Conservation (phyloP, 2,888 invertebrate species). For the Dascillus cervinus region DNA sequence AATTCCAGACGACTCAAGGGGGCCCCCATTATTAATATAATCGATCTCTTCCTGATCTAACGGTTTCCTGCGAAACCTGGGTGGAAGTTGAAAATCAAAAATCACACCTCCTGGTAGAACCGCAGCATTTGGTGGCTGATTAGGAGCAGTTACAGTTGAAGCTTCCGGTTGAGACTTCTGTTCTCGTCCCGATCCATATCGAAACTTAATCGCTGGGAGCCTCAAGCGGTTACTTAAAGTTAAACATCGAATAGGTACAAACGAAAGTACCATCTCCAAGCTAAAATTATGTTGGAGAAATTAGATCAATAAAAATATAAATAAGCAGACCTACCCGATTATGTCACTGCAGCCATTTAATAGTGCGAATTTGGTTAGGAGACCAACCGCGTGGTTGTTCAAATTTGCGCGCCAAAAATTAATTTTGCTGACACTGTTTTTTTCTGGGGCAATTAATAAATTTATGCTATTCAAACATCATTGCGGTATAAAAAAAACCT, state of each 20-base stretch:
- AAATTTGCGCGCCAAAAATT: too few species aligned
- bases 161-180: slow-evolving; percentile 10
- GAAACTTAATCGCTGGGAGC: slow-evolving; percentile 33
- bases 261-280: slow-evolving; percentile 12
- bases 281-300: too few species aligned
- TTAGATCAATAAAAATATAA: too few species aligned
- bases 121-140: slow-evolving; percentile 7
- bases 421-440: too few species aligned
- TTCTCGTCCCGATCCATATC: slow-evolving; percentile 32
- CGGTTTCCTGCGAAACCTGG: slow-evolving; percentile 31
- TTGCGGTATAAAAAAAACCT: too few species aligned
- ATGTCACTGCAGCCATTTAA: too few species aligned
- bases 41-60: slow-evolving; percentile 37
- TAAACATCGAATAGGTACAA: slow-evolving; percentile 22
- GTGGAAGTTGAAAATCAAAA: slow-evolving; percentile 38
- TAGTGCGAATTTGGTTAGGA: too few species aligned
- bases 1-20: too few species aligned
- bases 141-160: slow-evolving; percentile 9
- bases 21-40: slow-evolving; percentile 39
- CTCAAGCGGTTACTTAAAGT: slow-evolving; percentile 26
- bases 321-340: too few species aligned
- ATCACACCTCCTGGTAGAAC: slow-evolving; percentile 24
- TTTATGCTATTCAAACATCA: too few species aligned
- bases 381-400: too few species aligned
- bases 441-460: too few species aligned